Conservation (phyloP, 2,797 vertebrate genomes). For the Tachyglossus aculeatus region DNA sequence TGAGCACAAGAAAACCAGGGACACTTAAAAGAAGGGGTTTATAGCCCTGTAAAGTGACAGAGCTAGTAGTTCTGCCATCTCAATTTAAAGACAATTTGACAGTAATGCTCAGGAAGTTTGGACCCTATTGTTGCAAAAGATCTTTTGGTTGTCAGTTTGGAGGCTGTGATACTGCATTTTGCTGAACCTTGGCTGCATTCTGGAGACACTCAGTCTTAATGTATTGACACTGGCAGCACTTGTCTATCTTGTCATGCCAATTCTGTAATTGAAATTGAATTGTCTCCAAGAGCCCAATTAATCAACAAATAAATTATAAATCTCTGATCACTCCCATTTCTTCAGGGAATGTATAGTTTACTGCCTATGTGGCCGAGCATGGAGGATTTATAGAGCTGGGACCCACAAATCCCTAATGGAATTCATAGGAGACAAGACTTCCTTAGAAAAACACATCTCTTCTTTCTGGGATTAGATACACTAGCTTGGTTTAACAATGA, state of each 20-base stretch:
- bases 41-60: too few relatives aligned
- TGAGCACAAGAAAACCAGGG: too few relatives aligned
- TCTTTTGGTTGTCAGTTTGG: too few relatives aligned
- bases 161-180: neutral
- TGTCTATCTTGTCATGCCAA: constrained; percentile 21
- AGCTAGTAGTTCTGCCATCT: too few relatives aligned
- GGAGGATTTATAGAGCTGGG: neutral
- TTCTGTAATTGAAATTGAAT: constrained; percentile 55
- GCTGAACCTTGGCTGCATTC: neutral
- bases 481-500: too few relatives aligned
- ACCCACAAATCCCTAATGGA: neutral
- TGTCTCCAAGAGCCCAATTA: constrained; percentile 48
- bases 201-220: neutral
- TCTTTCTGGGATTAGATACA: too few relatives aligned
- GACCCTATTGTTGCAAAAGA: too few relatives aligned
- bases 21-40: too few relatives aligned
- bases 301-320: constrained; percentile 60
- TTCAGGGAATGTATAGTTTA: neutral
- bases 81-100: too few relatives aligned
- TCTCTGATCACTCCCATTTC: constrained; percentile 1
- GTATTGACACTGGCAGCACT: constrained; percentile 37
- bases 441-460: too few relatives aligned
- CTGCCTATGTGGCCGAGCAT: neutral
- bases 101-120: too few relatives aligned
- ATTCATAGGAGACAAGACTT: neutral